Percentiles rank a stretch among this genome's conserved stretches.
phyloP scores from a whole-genome alignment of 2,797 vertebrate genomes.

The Esox lucius region DNA sequence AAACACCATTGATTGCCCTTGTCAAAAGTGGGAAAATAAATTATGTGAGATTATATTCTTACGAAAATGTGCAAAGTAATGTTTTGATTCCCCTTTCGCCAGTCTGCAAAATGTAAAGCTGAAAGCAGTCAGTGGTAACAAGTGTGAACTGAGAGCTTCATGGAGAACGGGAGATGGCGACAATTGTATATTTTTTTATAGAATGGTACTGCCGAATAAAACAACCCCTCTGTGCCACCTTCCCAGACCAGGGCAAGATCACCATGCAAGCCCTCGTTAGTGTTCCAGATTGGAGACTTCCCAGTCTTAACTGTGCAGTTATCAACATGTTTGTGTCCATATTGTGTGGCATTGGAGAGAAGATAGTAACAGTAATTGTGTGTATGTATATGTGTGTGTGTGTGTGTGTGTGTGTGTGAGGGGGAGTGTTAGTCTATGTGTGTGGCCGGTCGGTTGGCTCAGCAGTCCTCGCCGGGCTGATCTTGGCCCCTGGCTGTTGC shows the following conservation, averaged over 20 bases:
- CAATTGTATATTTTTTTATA: background rate
- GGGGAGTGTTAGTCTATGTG: constrained; percentile 27
- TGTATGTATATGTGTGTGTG: constrained; percentile 63
- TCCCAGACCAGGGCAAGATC: no score
- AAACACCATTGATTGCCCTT: constrained; percentile 45
- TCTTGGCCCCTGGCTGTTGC: constrained; percentile 68
- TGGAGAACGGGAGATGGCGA: background rate
- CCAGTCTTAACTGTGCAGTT: no score
- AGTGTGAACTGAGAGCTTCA: background rate
- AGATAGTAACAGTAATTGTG: constrained; percentile 50
- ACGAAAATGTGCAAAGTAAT: background rate
- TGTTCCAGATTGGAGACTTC: background rate
- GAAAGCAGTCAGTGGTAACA: background rate
- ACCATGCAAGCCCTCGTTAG: background rate
- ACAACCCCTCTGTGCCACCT: background rate
- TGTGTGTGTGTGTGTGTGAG: constrained; percentile 67
- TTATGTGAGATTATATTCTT: constrained; percentile 11
- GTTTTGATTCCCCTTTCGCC: background rate
- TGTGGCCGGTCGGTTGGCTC: constrained; percentile 74
- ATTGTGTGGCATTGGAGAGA: constrained; percentile 36
- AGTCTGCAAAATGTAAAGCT: constrained; percentile 5
- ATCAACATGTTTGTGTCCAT: constrained; percentile 9
- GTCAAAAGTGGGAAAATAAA: constrained; percentile 40
- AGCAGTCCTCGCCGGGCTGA: constrained; percentile 55
- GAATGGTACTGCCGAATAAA: background rate